Conservation (phyloP, 2,113 vertebrate genomes). For the Callospermophilus lateralis region DNA sequence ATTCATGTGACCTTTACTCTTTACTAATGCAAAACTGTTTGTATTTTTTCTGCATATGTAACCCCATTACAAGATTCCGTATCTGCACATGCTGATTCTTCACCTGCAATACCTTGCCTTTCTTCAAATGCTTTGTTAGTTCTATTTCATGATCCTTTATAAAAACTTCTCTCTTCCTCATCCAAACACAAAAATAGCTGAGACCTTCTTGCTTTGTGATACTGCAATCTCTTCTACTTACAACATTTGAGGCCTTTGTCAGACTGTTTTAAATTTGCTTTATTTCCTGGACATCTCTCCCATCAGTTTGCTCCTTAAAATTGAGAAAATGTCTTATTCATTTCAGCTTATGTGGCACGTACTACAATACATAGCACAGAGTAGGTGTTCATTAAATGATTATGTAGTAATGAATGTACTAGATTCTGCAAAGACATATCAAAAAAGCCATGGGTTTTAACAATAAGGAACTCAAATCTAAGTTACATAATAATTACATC, state of each 20-base stretch:
- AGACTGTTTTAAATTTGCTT: background rate
- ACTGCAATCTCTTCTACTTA: background rate
- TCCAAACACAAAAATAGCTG: background rate
- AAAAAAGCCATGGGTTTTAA: background rate
- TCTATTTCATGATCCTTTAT: background rate
- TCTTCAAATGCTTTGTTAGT: background rate
- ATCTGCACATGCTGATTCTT: background rate
- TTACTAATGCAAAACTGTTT: background rate
- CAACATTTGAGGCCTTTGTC: background rate
- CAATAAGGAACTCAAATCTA: background rate
- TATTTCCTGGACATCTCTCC: background rate
- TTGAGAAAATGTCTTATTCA: background rate
- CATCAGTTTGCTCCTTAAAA: background rate
- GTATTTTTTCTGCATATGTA: background rate
- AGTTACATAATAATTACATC: background rate
- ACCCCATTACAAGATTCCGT: background rate
- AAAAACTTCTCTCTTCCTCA: background rate
- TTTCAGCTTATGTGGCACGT: background rate
- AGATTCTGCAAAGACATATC: background rate
- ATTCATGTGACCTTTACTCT: background rate
- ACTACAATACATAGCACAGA: background rate
- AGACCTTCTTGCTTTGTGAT: background rate
- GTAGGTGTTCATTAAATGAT: background rate
- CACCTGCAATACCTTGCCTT: background rate
- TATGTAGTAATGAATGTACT: background rate